Conservation (phyloP, 2,113 vertebrate species). For the Lepus timidus region DNA sequence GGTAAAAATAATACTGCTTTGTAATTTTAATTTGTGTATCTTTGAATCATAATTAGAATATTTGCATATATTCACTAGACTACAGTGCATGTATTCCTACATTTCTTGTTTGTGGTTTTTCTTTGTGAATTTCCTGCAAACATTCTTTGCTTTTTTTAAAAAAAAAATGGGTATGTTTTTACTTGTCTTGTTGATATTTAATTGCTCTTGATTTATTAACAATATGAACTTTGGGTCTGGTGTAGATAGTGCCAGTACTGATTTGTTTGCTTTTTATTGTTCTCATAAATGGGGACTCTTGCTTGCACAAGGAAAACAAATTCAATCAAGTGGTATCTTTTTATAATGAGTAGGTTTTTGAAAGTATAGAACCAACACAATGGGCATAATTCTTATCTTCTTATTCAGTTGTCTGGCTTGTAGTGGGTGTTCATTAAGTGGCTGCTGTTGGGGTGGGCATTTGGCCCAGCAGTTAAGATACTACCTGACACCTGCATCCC, state of each 20-base stretch:
- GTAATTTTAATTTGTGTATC: neutral
- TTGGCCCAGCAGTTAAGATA: no score
- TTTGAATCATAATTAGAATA: neutral
- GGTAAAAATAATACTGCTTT: neutral
- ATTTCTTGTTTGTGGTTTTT: neutral
- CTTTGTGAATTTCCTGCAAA: neutral
- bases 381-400: neutral
- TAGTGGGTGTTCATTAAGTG: neutral
- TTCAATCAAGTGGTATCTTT: neutral
- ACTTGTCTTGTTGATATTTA: neutral
- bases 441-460: neutral
- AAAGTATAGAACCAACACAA: neutral
- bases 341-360: neutral
- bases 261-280: slow-evolving; percentile 11
- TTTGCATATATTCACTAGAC: neutral
- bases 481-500: no score
- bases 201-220: neutral
- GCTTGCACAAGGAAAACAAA: neutral
- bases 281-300: neutral
- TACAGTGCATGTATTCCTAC: neutral
- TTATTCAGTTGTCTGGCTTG: neutral
- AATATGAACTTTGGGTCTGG: neutral
- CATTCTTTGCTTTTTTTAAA: neutral
- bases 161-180: neutral
- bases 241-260: neutral